These are phyloP conservation scores for Papilio helenus DNA, from an alignment of 1,140 invertebrate genomes.

Conservation along the genomic window DNA sequence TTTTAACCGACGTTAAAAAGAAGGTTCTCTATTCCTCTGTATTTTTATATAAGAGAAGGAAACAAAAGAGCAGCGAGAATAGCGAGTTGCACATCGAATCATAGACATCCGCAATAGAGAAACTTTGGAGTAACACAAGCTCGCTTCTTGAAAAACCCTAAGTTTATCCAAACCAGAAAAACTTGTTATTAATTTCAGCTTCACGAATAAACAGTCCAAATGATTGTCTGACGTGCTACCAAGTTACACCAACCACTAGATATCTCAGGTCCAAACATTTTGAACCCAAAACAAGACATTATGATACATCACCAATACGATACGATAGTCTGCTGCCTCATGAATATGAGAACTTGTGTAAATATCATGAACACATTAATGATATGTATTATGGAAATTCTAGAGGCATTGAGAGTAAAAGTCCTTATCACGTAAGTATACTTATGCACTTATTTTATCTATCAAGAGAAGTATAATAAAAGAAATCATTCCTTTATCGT, in stretches of 20 bases:
- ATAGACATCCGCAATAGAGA: too few relatives aligned
- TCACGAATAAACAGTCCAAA: neutral
- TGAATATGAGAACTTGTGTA: neutral
- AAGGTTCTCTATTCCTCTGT: too few relatives aligned
- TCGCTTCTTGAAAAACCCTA: too few relatives aligned
- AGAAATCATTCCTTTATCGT: too few relatives aligned
- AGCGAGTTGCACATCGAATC: too few relatives aligned
- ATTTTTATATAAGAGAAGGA: too few relatives aligned
- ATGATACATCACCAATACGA: neutral
- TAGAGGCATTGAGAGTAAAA: neutral
- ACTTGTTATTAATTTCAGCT: neutral
- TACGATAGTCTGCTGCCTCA: neutral
- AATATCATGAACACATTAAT: neutral
- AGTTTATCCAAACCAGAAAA: too few relatives aligned
- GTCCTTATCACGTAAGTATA: constrained; percentile 1
- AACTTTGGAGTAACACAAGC: too few relatives aligned
- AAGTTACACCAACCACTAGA: neutral
- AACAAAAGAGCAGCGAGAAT: too few relatives aligned
- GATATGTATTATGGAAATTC: neutral
- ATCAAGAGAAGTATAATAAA: too few relatives aligned
- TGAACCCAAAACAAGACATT: neutral
- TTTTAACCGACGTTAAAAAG: too few relatives aligned
- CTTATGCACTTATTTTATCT: neutral
- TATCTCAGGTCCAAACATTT: constrained; percentile 3
- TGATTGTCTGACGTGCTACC: constrained; percentile 8